Evolutionary conservation across 2,113 vertebrate genomes (phyloP), one percentile per base, ranked within the genome.

Genomic region (Tiliqua scincoides): DNA sequence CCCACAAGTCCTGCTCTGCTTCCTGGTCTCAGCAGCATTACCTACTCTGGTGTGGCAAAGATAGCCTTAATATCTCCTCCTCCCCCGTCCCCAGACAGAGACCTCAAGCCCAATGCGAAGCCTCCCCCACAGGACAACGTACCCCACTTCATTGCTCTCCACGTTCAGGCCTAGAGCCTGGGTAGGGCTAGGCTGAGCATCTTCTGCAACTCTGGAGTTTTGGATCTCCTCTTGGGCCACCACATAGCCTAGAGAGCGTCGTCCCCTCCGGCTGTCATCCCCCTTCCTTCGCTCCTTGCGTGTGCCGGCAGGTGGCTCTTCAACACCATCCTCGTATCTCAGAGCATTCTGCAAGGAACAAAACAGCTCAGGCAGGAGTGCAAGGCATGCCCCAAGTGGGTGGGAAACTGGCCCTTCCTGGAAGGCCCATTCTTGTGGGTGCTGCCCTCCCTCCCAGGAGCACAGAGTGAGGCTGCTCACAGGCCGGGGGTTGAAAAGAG

Each of bases 211-310:
- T 2, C 4, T 2, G 30, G 40, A 1, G 3, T 18, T n/a, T 1
- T 0, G 17, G n/a, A 23, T 14, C 1, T 81, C 78, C 70, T 80
- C 85, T 10, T 30, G 78, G 40, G 59, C 78, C 0, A 89, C 79
- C 63, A 87, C 96, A 4, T 96, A 91, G 5, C 95, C 94, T 20
- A 98, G 96, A 0, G 96, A 94, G 37, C 97, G 88, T 35, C 97
- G 97, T 37, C 95, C 97, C 18, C 94, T 97, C 2, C 98, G 95
- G 15, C 95, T 97, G 27, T 99, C 98, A 0, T 98, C 97, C 0
- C 97, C 97, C 77, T 98, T 99, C 62, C 98, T 94, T 7, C 98
- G 92, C 54, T 99, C 98, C 87, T 97, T 98, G 30, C 98, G 98
- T 2, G 93, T 83, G 15, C 94, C 95, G 0, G 62, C 7, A 4